These are phyloP conservation scores for Callaeas wilsoni DNA, from an alignment of 2,113 vertebrate genomes.

Conservation along the genomic window DNA sequence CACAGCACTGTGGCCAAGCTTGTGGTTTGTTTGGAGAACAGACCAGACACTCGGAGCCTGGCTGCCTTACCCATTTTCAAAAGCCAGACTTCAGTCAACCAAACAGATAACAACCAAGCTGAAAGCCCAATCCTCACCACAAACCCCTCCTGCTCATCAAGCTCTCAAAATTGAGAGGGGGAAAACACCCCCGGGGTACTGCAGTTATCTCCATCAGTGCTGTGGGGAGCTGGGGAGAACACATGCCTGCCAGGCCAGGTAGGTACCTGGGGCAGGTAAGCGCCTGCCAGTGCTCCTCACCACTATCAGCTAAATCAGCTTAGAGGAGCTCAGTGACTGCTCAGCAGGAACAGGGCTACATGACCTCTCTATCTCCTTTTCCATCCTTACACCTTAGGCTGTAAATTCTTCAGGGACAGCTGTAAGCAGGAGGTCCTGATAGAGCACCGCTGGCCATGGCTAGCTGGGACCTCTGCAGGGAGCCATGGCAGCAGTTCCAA, in stretches of 20 bases:
- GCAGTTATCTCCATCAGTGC: neutral
- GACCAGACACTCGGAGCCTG: neutral
- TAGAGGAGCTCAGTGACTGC: neutral
- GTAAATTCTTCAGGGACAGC: constrained; percentile 22
- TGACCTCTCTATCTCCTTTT: neutral
- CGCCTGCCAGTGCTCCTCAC: neutral
- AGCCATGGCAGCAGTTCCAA: neutral
- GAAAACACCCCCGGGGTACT: neutral
- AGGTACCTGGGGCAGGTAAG: neutral
- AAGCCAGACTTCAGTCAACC: neutral
- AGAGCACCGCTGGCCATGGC: neutral
- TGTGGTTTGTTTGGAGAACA: constrained; percentile 7
- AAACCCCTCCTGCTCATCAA: neutral
- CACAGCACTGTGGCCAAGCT: neutral
- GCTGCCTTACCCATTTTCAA: neutral
- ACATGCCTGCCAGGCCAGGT: neutral
- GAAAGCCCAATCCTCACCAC: neutral
- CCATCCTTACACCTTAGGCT: neutral
- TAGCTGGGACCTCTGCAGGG: neutral
- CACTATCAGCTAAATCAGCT: neutral
- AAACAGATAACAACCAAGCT: neutral
- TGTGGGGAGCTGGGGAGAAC: neutral
- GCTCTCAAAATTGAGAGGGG: neutral
- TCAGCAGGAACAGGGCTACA: neutral
- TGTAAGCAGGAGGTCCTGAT: neutral